Evolutionary conservation across 2,113 vertebrate species (phyloP).

Genomic region (Trichechus manatus): DNA sequence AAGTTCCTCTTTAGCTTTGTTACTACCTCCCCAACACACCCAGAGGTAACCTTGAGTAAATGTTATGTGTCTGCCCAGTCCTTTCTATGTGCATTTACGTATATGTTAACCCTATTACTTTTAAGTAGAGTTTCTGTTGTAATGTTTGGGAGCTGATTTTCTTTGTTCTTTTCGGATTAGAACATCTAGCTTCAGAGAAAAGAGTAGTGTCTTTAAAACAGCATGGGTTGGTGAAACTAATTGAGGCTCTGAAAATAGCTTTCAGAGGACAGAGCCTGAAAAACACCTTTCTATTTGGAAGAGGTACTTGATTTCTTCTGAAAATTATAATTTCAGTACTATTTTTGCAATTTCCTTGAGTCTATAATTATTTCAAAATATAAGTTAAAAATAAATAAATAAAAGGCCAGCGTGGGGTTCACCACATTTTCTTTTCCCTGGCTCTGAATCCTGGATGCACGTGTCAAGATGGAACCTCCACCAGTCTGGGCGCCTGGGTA

Average conservation of each 20-base stretch:
- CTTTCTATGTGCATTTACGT: background rate
- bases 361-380: constrained; percentile 7
- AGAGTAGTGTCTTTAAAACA: background rate
- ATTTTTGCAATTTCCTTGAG: background rate
- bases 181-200: background rate
- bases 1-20: background rate
- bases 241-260: background rate
- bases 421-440: background rate
- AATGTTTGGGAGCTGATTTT: background rate
- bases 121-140: background rate
- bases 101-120: background rate
- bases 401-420: background rate
- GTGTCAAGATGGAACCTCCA: background rate
- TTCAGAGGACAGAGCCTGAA: background rate
- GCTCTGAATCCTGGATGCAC: background rate
- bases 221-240: background rate
- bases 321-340: background rate
- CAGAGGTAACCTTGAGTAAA: background rate
- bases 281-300: background rate
- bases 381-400: background rate
- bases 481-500: background rate
- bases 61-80: fast-evolving
- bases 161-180: background rate
- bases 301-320: background rate
- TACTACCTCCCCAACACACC: background rate